Base-by-base conservation (phyloP, 2,888 invertebrate genomes). In the Drosophila falleni region DNA sequence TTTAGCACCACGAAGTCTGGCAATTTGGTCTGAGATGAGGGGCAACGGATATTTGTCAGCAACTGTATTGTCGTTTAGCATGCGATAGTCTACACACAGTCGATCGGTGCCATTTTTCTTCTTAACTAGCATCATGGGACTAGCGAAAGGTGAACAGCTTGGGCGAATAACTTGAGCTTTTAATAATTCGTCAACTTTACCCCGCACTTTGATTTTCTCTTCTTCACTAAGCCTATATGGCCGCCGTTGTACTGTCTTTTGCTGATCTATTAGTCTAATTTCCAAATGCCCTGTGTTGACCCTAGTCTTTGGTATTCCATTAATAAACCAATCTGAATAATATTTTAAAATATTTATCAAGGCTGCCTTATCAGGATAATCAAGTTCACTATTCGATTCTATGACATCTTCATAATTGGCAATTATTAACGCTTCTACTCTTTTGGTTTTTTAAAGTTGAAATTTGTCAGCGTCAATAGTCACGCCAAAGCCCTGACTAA, bases 201-300 rank as follows among this genome's bases (percentile, higher is more conserved):
- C 2, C 31, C 49, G 49, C 31, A 50, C 49, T 41, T 41, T 39
- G n/a, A n/a, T n/a, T 59, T 59, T 59, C 8, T 49, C 49, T 16
- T 59, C 41, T n/a, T 59, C 59, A 6, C 54, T 37, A 44, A 58
- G 47, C 37, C 58, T 47, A 29, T 58, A 46, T n/a, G 56, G 56
- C 3, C 35, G 59, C 19, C 41, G 59, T 50, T 59, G 41, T 4
- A 50, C 37, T 5, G 59, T 49, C 49, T 50, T 59, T 59, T 49
- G 49, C n/a, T 11, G 59, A 41, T 59, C 49, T 50, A 41, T 19
- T 19, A 19, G 2, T 19, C 19, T 19, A 19, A 19, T 19, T 19
- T 19, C 19, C 19, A 19, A 19, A 1, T 19, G 19, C 1, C 19
- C 29, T 29, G 29, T 29, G 29, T 2, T 6, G 29, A 29, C 29